Percentiles rank a stretch among this genome's conserved stretches.
phyloP scores from a whole-genome alignment of 2,797 vertebrate genomes.

The Enteromius paludinosus region DNA sequence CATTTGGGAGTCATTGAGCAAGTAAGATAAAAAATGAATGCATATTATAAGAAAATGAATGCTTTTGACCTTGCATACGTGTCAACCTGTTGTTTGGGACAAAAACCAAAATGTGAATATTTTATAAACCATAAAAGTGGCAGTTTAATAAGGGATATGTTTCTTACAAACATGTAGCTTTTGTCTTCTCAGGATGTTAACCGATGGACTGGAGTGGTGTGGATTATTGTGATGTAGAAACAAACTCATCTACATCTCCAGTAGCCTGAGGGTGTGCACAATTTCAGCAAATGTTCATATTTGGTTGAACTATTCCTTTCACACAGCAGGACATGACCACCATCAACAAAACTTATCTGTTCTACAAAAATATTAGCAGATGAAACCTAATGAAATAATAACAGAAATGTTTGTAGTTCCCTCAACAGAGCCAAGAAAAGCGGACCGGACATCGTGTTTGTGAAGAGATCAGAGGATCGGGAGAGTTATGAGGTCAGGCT shows the following conservation, averaged over 20 bases:
- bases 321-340: background rate
- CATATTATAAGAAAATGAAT: no score
- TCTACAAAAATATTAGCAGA: conserved; percentile 6
- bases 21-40: no score
- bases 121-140: no score
- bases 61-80: no score
- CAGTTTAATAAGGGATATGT: background rate
- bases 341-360: background rate
- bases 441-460: conserved; percentile 12
- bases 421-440: conserved; percentile 6
- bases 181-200: background rate
- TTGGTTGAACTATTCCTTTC: background rate
- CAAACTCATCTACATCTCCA: background rate
- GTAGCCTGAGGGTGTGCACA: background rate
- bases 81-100: no score
- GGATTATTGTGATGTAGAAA: background rate
- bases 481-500: background rate
- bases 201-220: background rate
- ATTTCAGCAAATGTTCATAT: background rate
- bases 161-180: background rate
- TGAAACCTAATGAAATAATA: conserved; percentile 40
- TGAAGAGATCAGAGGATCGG: background rate
- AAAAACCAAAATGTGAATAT: no score
- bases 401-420: conserved; percentile 25
- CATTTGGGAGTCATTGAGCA: no score